Base-by-base conservation (phyloP, 2,888 invertebrate species). In the Cosmopolites sordidus region DNA sequence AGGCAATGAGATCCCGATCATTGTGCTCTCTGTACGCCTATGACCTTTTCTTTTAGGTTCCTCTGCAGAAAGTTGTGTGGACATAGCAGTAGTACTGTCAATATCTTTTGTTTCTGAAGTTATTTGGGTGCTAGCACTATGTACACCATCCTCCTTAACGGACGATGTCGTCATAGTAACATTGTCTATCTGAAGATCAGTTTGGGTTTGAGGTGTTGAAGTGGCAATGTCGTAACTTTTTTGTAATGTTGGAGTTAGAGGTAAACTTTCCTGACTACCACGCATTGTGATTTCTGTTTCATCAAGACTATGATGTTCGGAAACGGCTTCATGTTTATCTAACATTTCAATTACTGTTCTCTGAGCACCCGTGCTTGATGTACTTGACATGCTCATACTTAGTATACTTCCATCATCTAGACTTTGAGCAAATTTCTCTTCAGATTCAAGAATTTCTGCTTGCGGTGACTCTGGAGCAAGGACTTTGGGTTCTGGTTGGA, bases 401-500 rank as follows among this genome's bases (percentile, higher is more conserved):
- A 81, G 64, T 38, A 80, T 73, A 60, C 81, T 81, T 1, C 79
- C 79, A 42, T 82, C 82, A 56, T 82, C 82, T 38, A 82, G 60
- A 63, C 81, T 82, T 0, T 79, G 79, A 2, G 76, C 78, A 50
- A 78, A 71, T 61, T 75, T 77, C 65, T 80, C 76, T 43, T 80
- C 80, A 1, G 68, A 61, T 51, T 78, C 78, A 12, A 16, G 16
- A 14, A 9, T 27, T 47, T 65, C 64, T 9, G 73, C 73, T 53
- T 77, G 73, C 51, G 80, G 80, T 9, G 81, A 81, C 61, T 80
- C 70, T 8, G 22, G 3, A 55, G 69, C 70, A 37, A 72, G 58
- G 16, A 68, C 66, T 64, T 79, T 79, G 2, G 76, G 72, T 57
- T 79, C 79, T 2, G 88, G 87, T 63, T 83, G 85, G 69, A 92